Percentiles rank a stretch among this genome's conserved stretches.
These are phyloP conservation scores for Sprattus sprattus DNA, from an alignment of 2,113 vertebrate genomes.

Conservation along the genomic window DNA sequence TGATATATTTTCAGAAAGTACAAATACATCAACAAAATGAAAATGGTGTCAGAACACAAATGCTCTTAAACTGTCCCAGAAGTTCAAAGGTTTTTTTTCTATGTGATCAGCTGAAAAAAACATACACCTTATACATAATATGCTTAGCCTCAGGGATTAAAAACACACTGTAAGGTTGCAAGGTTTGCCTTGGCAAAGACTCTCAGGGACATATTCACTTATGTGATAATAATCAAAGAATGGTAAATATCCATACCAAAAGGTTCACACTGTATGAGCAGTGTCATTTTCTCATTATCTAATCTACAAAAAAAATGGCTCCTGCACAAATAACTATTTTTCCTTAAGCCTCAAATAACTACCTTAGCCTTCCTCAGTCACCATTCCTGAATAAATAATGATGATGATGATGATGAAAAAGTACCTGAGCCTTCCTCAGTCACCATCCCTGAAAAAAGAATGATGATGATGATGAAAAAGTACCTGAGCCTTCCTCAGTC, in stretches of 20 bases:
- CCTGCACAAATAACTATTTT: constrained; percentile 40
- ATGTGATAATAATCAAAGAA: neutral
- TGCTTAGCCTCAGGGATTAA: neutral
- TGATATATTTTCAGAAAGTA: neutral
- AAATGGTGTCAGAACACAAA: neutral
- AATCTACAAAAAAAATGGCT: neutral
- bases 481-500: constrained; percentile 97
- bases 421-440: constrained; percentile 97
- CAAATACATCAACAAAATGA: neutral
- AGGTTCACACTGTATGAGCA: neutral
- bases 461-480: no score
- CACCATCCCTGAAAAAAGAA: no score
- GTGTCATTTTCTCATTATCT: neutral
- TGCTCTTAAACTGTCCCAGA: neutral
- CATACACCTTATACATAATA: neutral
- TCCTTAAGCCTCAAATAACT: constrained; percentile 36
- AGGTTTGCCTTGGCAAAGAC: neutral
- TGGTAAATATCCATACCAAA: neutral
- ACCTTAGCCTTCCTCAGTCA: constrained; percentile 97
- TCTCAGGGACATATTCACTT: neutral
- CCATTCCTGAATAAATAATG: no score
- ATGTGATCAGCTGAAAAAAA: neutral
- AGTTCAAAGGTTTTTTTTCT: neutral
- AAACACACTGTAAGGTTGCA: neutral
- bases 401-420: no score